Percentiles rank a stretch among this genome's conserved stretches.
Evolutionary conservation across 2,888 invertebrate species (phyloP).

Genomic region (Myopa testacea): DNA sequence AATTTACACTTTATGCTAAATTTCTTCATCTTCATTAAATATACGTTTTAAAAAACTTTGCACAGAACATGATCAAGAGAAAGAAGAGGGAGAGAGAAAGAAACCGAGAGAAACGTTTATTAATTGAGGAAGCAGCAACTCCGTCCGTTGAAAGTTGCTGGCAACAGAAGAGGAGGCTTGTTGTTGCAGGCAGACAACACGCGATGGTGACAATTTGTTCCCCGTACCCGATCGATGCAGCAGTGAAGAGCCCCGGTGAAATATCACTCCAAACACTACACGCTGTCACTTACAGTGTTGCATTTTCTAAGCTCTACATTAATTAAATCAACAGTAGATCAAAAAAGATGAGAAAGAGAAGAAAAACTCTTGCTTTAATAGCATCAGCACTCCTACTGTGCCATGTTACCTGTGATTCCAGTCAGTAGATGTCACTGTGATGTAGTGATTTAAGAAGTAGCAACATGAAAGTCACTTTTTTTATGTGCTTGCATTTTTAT

Average conservation of each 20-base stretch:
- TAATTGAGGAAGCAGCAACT: slow-evolving; percentile 21
- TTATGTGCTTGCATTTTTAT: too few species aligned
- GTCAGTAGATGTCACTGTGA: too few species aligned
- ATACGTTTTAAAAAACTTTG: neutral
- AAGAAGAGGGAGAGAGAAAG: neutral
- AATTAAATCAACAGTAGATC: neutral
- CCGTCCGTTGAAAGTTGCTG: neutral
- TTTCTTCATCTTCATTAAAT: slow-evolving; percentile 46
- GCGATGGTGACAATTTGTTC: slow-evolving; percentile 16
- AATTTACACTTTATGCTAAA: slow-evolving; percentile 52
- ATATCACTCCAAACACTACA: neutral
- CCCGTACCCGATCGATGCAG: neutral
- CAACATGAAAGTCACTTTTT: too few species aligned
- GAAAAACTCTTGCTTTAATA: too few species aligned
- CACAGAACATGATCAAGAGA: neutral
- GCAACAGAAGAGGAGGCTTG: neutral
- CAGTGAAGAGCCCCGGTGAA: neutral
- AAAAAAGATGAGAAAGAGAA: neutral
- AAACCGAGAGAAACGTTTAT: neutral
- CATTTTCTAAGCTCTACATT: neutral
- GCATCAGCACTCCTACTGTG: too few species aligned
- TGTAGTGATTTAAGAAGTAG: too few species aligned
- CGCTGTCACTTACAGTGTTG: neutral
- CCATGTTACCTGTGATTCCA: too few species aligned
- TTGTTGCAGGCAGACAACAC: neutral